Evolutionary conservation across 2,888 invertebrate species (phyloP), one percentile per base, ranked within the genome.

Genomic region (Bellardia pandia): DNA sequence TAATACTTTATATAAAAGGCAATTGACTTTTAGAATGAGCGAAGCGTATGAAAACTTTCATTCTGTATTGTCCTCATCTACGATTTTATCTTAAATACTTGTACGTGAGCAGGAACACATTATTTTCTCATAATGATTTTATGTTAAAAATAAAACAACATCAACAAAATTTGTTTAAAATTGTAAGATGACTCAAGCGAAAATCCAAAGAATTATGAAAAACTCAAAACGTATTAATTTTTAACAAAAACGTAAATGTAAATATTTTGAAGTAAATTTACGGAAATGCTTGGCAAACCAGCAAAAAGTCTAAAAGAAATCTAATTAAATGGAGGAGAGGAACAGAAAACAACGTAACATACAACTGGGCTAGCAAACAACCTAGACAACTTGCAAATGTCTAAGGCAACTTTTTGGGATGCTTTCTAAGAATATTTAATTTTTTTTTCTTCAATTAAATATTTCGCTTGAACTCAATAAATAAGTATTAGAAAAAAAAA

Each of bases 191-290:
- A 86, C 30, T 76, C 66, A 86, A 74, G 69, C 8, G 11, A 68
- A 72, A 68, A 66, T 72, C 16, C 30, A 60, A 60, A 66, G 1
- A 85, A 85, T 79, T 77, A 51, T 56, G 40, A 68, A 78, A 81
- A 83, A 81, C 37, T 76, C 68, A 79, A 66, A 13, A 45, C 45
- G 45, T 83, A 80, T 75, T 80, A 80, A 72, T 83, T 66, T 66
- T 53, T 72, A 72, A 56, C 40, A 33, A 68, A 81, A 82, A 60
- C 56, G 16, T 66, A 71, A 77, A 85, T 82, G 78, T 87, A 87
- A 87, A 87, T 87, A 85, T 85, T 85, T 75, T 77, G 66, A 84
- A 84, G 72, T 60, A 62, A 84, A 72, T 80, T 75, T 78, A 69
- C 85, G 87, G 85, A 87, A 85, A 82, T 78, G 87, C 75, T 68